Evolutionary conservation across 2,113 vertebrate species (phyloP).

Genomic region (Leptocoma aspasia): DNA sequence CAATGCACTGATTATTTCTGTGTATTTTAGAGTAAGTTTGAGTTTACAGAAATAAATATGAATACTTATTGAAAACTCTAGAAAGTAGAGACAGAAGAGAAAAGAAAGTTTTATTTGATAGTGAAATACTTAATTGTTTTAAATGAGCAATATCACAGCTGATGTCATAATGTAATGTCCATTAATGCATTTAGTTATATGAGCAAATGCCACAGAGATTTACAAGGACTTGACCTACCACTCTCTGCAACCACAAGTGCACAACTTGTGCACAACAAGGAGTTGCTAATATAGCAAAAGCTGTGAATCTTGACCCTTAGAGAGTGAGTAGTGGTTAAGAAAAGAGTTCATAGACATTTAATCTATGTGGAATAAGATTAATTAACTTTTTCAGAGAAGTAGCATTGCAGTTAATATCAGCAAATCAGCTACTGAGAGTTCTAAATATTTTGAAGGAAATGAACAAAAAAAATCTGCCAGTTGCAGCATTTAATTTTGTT

Average conservation of each 20-base stretch:
- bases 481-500: not conserved
- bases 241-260: too few relatives aligned
- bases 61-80: not conserved
- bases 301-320: not conserved
- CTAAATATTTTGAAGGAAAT: not conserved
- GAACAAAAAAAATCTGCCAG: not conserved
- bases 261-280: too few relatives aligned
- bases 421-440: not conserved
- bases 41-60: not conserved
- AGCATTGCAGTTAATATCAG: not conserved
- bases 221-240: not conserved
- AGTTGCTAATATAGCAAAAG: not conserved
- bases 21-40: not conserved
- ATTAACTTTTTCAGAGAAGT: not conserved
- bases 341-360: not conserved
- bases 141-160: not conserved
- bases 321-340: not conserved
- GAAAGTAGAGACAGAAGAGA: not conserved
- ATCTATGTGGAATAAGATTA: not conserved
- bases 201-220: not conserved
- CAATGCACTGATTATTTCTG: not conserved
- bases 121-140: not conserved
- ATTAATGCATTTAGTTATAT: not conserved
- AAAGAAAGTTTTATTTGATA: not conserved
- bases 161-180: not conserved